Percentiles rank a stretch among this genome's conserved stretches.
phyloP scores from a whole-genome alignment of 2,113 vertebrate species.

The Bungarus multicinctus region DNA sequence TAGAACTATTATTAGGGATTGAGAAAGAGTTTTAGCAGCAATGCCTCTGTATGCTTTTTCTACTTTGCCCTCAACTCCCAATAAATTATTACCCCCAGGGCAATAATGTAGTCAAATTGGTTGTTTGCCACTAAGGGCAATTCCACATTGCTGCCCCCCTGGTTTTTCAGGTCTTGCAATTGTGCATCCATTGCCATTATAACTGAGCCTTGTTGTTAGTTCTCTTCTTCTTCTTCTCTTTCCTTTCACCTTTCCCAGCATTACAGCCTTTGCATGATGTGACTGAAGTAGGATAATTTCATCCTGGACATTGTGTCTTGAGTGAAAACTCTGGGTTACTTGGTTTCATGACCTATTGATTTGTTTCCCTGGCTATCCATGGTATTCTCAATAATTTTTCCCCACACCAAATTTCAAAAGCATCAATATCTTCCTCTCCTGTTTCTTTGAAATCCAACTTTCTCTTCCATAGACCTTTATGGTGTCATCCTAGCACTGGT shows the following conservation, averaged over 20 bases:
- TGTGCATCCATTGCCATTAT: background rate
- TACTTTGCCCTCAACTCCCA: background rate
- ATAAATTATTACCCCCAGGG: background rate
- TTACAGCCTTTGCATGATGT: background rate
- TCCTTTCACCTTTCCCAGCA: background rate
- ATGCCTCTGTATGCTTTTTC: background rate
- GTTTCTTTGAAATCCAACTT: background rate
- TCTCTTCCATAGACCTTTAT: background rate
- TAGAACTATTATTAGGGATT: background rate
- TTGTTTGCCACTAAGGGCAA: background rate
- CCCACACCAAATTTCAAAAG: background rate
- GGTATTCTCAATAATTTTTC: background rate
- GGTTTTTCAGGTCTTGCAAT: background rate
- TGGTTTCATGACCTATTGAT: background rate
- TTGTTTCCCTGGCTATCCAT: background rate
- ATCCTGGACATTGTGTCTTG: background rate
- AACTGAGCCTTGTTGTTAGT: background rate
- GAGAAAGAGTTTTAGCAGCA: background rate
- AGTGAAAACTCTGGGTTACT: background rate
- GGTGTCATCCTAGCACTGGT: background rate
- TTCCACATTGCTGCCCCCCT: background rate
- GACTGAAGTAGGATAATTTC: background rate
- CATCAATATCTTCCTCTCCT: background rate
- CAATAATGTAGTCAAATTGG: background rate
- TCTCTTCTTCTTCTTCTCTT: background rate